phyloP scores from a whole-genome alignment of 2,113 vertebrate species.

The Centrocercus urophasianus region DNA sequence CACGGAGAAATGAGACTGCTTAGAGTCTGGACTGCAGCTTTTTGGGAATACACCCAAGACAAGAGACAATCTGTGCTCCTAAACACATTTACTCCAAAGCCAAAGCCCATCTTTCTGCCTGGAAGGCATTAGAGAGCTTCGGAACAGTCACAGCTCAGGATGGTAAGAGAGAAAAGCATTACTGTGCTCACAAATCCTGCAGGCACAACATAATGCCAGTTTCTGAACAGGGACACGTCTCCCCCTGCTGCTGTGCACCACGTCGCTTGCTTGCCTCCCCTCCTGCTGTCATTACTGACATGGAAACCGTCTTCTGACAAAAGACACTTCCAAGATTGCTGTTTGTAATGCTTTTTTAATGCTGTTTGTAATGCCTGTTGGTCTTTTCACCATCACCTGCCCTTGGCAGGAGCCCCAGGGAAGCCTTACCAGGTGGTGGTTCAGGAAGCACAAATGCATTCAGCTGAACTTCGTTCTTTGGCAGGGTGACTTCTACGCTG shows the following conservation, averaged over 20 bases:
- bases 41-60: constrained; percentile 49
- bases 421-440: constrained; percentile 81
- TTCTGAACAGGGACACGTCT: background rate
- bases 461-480: constrained; percentile 89
- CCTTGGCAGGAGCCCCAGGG: background rate
- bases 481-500: constrained; percentile 92
- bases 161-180: background rate
- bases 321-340: background rate
- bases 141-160: constrained; percentile 8
- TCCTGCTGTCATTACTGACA: background rate
- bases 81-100: background rate
- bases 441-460: constrained; percentile 90
- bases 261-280: fast-evolving
- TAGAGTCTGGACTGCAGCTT: background rate
- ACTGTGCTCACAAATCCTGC: background rate
- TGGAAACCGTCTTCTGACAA: background rate
- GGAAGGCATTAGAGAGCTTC: constrained; percentile 16
- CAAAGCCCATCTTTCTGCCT: constrained; percentile 21
- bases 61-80: constrained; percentile 55
- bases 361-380: background rate
- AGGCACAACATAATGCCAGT: background rate
- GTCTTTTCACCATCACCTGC: background rate
- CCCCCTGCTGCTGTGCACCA: background rate
- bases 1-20: constrained; percentile 19
- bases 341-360: background rate